Base-by-base conservation (phyloP, 2,888 invertebrate genomes). In the Sicus ferrugineus region DNA sequence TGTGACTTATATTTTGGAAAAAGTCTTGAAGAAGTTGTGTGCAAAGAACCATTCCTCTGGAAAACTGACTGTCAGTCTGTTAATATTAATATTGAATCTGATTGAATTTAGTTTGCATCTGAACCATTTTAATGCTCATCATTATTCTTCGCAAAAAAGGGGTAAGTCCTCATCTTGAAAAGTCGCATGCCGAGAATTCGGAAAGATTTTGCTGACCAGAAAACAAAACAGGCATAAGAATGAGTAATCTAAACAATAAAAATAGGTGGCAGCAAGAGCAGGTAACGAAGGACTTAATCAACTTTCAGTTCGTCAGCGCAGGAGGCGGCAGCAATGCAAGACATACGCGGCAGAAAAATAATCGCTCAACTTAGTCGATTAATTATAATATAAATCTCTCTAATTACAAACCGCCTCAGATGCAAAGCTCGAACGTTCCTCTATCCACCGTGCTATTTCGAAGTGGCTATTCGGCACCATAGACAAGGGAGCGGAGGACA, bases 351-450 rank as follows among this genome's bases (percentile, higher is more conserved):
- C 67, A 72, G 46, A 73, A 72, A 75, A 76, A 72, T 75, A 75
- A 76, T 77, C 74, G 73, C 67, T 63, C 73, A 75, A 76, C 74
- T 77, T 77, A 74, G 75, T 76, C 77, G 75, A 75, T 76, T 76
- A 77, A 77, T 77, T 76, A 75, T 74, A 75, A 71, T 74, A 77
- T 77, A 77, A 77, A 77, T 77, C 76, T 76, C 73, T 75, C 75
- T 76, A 75, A 77, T 76, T 77, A 75, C 74, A 73, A 68, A 58
- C 68, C 56, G 69, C 74, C 72, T 70, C 64, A 69, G 71, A 71
- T 11, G 14, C 52, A 6, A 16, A 34, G 28, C 56, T 58, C 58
- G 30, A 26, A 34, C 31, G 56, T 28, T 31, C 19, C 56, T 64
- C 50, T 48, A 34, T 42, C 42, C 34, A 21, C 14, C 16, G 16